Percentiles rank a stretch among this genome's conserved stretches.
Conservation (phyloP, 2,797 vertebrate genomes). For the Gastrophryne carolinensis region DNA sequence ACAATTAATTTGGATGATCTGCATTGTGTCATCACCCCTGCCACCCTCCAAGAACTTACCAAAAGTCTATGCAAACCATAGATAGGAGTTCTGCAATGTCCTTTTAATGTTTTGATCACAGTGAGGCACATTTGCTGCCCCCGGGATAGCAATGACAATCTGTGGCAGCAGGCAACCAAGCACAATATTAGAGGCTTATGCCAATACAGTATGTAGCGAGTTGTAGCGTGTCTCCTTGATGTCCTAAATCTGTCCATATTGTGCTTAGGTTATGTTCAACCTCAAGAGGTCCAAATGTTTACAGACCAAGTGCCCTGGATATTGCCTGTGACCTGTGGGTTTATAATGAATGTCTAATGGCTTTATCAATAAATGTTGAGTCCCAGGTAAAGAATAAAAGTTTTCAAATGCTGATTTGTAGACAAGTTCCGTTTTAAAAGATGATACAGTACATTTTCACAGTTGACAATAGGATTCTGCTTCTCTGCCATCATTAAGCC, state of each 20-base stretch:
- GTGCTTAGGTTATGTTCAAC: slow-evolving; percentile 27
- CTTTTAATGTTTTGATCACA: background rate
- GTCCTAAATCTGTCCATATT: background rate
- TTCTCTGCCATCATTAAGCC: background rate
- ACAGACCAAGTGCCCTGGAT: background rate
- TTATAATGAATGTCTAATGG: background rate
- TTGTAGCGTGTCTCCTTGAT: background rate
- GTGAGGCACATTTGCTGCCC: background rate
- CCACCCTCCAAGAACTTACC: slow-evolving; percentile 12
- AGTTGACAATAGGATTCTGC: background rate
- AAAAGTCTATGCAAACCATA: slow-evolving; percentile 2
- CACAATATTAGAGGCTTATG: background rate
- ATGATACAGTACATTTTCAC: background rate
- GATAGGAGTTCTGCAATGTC: background rate
- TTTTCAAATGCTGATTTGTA: background rate
- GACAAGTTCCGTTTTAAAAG: background rate
- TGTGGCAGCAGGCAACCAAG: slow-evolving; percentile 5
- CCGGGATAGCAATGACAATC: background rate
- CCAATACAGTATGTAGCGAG: too few species aligned
- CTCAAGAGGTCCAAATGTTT: background rate
- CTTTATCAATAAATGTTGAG: background rate
- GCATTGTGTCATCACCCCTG: background rate
- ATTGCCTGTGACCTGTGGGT: background rate
- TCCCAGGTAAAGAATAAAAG: background rate
- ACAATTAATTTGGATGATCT: background rate